A percentile compares a stretch with the other conserved stretches of the same genome.
These are phyloP conservation scores for Hypocryptadius cinnamomeus DNA, from an alignment of 2,113 vertebrate species.

Conservation along the genomic window DNA sequence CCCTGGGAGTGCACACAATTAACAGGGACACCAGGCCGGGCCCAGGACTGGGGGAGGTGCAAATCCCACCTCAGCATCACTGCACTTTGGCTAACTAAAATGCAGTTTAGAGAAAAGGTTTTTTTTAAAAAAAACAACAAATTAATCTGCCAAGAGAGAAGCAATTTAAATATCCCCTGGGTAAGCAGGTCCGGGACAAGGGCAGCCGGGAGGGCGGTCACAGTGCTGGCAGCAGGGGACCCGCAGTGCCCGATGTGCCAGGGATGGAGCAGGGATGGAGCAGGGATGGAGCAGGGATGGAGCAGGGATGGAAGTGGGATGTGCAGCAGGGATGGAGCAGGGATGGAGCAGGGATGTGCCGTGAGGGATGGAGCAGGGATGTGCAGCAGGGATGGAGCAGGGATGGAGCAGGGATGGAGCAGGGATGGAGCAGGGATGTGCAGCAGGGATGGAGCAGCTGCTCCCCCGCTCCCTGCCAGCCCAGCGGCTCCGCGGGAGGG, in stretches of 20 bases:
- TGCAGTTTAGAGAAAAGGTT: background rate
- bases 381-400: no score
- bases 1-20: background rate
- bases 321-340: no score
- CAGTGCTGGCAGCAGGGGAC: rapidly evolving
- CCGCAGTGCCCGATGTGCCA: rapidly evolving
- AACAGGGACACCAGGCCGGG: background rate
- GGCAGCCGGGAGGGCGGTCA: background rate
- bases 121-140: no score
- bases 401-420: no score
- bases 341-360: no score
- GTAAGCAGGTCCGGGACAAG: rapidly evolving
- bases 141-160: background rate
- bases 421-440: no score
- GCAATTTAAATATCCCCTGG: background rate
- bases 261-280: no score
- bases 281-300: no score
- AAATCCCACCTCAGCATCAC: background rate
- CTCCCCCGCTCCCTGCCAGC: no score
- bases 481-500: background rate
- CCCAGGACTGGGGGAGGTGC: background rate
- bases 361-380: no score
- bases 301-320: no score
- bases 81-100: background rate
- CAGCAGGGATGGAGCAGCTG: no score